Percentiles rank a stretch among this genome's conserved stretches.
phyloP scores from a whole-genome alignment of 2,797 vertebrate species.

The Pseudocheirus occidentalis region DNA sequence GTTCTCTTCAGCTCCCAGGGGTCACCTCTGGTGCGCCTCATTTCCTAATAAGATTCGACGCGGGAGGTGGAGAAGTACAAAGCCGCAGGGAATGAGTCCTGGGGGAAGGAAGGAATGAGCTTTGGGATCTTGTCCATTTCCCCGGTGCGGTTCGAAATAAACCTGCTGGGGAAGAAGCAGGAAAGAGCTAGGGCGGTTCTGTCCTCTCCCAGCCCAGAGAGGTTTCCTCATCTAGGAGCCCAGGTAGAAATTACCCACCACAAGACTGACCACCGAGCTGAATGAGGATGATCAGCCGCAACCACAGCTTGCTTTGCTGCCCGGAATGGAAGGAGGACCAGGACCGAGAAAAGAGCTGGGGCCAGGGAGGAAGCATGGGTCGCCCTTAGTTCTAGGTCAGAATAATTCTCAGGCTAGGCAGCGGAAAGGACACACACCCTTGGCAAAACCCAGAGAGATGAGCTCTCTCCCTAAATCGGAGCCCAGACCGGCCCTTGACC shows the following conservation, averaged over 20 bases:
- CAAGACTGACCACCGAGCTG: background rate
- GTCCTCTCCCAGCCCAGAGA: background rate
- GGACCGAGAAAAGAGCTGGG: background rate
- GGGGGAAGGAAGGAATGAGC: background rate
- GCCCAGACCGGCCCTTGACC: background rate
- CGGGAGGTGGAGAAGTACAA: background rate
- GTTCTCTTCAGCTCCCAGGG: background rate
- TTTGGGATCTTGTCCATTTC: background rate
- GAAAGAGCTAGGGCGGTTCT: background rate
- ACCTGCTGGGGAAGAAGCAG: background rate
- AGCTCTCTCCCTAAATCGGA: background rate
- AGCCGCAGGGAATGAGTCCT: background rate
- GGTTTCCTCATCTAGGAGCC: background rate
- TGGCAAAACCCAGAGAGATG: background rate
- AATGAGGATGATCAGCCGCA: background rate
- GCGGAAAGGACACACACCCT: background rate
- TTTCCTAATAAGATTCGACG: background rate
- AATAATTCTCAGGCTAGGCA: background rate
- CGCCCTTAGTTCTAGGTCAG: background rate
- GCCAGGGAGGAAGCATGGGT: background rate
- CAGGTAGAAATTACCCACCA: background rate
- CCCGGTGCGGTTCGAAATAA: background rate
- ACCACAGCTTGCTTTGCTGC: background rate
- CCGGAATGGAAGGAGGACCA: background rate
- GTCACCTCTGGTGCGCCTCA: background rate